phyloP scores from a whole-genome alignment of 2,888 invertebrate species.

The Watsonalla cultraria region DNA sequence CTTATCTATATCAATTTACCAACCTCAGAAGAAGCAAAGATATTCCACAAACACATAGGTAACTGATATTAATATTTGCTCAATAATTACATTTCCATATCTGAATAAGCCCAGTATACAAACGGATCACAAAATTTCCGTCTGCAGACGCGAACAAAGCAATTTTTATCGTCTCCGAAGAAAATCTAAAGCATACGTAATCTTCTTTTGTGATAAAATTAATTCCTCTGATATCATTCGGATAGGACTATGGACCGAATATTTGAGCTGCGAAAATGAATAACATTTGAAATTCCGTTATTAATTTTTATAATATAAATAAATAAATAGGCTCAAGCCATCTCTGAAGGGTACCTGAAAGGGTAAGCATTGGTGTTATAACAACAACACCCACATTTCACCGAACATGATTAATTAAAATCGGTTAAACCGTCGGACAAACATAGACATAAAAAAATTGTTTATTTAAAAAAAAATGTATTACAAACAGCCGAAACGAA shows the following conservation, averaged over 20 bases:
- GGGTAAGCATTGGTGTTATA: too few species aligned
- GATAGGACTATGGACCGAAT: slow-evolving; percentile 9
- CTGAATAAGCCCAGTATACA: not conserved
- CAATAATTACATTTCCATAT: not conserved
- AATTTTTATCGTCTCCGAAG: slow-evolving; percentile 13
- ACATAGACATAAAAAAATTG: too few species aligned
- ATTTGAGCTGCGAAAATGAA: not conserved
- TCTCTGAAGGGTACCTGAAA: too few species aligned
- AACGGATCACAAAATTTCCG: slow-evolving; percentile 6
- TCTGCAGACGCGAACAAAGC: slow-evolving; percentile 8
- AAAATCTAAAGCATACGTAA: slow-evolving; percentile 25
- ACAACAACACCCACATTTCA: too few species aligned
- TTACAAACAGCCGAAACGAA: too few species aligned
- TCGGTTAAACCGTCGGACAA: too few species aligned
- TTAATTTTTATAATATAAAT: too few species aligned
- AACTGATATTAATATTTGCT: not conserved
- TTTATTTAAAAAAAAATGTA: too few species aligned
- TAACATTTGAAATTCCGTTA: too few species aligned
- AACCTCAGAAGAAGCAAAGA: not conserved
- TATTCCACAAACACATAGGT: not conserved
- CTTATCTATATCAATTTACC: not conserved
- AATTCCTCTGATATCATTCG: slow-evolving; percentile 18
- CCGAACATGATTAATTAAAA: too few species aligned
- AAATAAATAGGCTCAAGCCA: too few species aligned
- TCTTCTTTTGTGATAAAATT: slow-evolving; percentile 23